Percentiles rank a stretch among this genome's conserved stretches.
Conservation (phyloP, 92 coral and sea anemone species). For the Porites evermanni region DNA sequence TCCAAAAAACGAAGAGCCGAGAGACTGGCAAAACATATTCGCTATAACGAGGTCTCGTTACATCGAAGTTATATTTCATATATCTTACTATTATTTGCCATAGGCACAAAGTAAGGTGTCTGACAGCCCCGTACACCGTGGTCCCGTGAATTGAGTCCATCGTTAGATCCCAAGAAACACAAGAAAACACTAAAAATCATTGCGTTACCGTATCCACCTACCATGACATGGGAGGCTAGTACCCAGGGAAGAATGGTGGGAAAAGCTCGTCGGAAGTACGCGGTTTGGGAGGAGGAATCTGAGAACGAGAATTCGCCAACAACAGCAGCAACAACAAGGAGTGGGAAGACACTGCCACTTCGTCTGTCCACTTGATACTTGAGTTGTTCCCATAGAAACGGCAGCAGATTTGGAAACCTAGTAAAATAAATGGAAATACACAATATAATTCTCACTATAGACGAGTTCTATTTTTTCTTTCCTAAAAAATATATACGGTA, state of each 20-base stretch:
- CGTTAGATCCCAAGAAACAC: no score
- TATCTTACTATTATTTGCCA: no score
- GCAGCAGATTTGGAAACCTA: constrained; percentile 61
- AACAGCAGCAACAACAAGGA: constrained; percentile 75
- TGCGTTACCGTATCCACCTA: not conserved
- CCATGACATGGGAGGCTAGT: constrained; percentile 40
- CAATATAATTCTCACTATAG: constrained; percentile 9
- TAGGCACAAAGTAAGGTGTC: no score
- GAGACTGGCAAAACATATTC: no score
- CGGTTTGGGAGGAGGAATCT: constrained; percentile 59
- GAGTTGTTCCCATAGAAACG: constrained; percentile 79
- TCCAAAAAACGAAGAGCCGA: no score
- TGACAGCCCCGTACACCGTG: no score
- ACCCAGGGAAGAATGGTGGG: constrained; percentile 84
- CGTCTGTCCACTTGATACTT: constrained; percentile 61
- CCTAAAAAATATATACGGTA: not conserved
- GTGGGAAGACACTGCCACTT: constrained; percentile 72
- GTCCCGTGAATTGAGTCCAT: no score
- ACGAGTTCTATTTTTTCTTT: not conserved
- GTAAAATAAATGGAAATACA: constrained; percentile 36
- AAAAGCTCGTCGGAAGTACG: constrained; percentile 72
- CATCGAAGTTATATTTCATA: no score
- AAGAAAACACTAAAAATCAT: not conserved
- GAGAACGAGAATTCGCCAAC: constrained; percentile 63
- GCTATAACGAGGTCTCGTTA: no score